Percentiles rank a stretch among this genome's conserved stretches.
Conservation (phyloP, 2,888 invertebrate species). For the Nymphalis polychloros region DNA sequence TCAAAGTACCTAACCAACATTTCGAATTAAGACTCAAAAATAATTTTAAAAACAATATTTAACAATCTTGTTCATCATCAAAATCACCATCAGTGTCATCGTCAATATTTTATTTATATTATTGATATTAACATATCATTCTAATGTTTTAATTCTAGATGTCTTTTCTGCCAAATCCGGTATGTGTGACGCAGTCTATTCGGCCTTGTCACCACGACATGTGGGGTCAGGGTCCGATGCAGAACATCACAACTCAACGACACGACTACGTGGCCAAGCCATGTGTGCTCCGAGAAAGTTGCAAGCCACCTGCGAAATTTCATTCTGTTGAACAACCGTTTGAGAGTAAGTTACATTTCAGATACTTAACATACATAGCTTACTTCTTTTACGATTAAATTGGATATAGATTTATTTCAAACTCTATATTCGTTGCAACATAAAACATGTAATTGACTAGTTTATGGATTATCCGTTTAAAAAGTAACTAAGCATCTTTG, state of each 20-base stretch:
- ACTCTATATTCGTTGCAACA: too few species aligned
- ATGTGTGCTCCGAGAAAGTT: conserved; percentile 68
- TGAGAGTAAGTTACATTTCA: conserved; percentile 57
- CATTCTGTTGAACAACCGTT: conserved; percentile 68
- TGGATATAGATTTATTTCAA: too few species aligned
- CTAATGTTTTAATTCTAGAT: conserved; percentile 55
- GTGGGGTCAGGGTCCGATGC: conserved; percentile 85
- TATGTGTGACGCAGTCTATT: conserved; percentile 81
- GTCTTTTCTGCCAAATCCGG: conserved; percentile 82
- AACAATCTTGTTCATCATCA: too few species aligned
- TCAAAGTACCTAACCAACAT: too few species aligned
- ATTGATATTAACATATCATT: background rate
- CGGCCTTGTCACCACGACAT: conserved; percentile 84
- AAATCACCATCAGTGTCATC: background rate
- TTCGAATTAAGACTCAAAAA: too few species aligned
- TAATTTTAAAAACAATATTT: too few species aligned
- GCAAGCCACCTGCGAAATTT: conserved; percentile 65
- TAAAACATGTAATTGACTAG: too few species aligned
- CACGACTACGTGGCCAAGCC: conserved; percentile 88
- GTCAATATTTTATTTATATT: too few species aligned
- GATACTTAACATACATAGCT: background rate
- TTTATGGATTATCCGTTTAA: too few species aligned
- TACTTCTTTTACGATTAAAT: too few species aligned
- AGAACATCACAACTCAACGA: conserved; percentile 87
- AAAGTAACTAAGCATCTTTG: too few species aligned